Conservation (phyloP, 1,140 invertebrate species). For the Procambarus clarkii region DNA sequence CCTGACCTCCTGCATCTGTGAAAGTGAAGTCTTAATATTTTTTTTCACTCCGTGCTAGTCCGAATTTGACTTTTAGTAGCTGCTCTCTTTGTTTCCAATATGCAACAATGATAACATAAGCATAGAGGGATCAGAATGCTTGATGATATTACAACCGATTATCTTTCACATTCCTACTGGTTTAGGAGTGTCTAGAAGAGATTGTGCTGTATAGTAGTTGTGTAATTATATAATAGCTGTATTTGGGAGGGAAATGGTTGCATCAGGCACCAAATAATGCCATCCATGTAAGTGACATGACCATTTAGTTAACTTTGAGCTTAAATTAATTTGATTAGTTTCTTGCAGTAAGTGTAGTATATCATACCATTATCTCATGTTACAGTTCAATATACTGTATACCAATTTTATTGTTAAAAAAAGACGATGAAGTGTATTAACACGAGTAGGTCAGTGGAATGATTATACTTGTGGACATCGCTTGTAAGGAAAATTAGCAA, state of each 20-base stretch:
- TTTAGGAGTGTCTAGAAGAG: slow-evolving; percentile 50
- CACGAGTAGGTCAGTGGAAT: not conserved
- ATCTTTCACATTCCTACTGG: slow-evolving; percentile 61
- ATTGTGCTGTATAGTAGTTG: slow-evolving; percentile 2
- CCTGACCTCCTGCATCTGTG: not conserved
- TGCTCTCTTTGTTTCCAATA: slow-evolving; percentile 3
- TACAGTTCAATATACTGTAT: not conserved
- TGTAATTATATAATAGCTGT: not conserved
- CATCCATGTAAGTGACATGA: not conserved
- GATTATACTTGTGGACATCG: not conserved
- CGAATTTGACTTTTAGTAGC: slow-evolving; percentile 8
- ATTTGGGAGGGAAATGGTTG: not conserved
- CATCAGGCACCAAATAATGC: not conserved
- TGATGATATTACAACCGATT: slow-evolving; percentile 17
- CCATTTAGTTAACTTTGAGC: not conserved
- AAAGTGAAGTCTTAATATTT: not conserved
- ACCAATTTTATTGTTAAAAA: not conserved
- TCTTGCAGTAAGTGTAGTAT: not conserved
- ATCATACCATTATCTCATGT: not conserved
- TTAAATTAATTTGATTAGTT: not conserved
- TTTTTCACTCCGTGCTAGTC: slow-evolving; percentile 29
- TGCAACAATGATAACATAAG: slow-evolving; percentile 26
- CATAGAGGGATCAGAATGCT: slow-evolving; percentile 60
- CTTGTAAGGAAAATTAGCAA: not conserved
- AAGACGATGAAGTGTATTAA: not conserved